phyloP scores from a whole-genome alignment of 1,140 invertebrate genomes.

The Ladona fulva region DNA sequence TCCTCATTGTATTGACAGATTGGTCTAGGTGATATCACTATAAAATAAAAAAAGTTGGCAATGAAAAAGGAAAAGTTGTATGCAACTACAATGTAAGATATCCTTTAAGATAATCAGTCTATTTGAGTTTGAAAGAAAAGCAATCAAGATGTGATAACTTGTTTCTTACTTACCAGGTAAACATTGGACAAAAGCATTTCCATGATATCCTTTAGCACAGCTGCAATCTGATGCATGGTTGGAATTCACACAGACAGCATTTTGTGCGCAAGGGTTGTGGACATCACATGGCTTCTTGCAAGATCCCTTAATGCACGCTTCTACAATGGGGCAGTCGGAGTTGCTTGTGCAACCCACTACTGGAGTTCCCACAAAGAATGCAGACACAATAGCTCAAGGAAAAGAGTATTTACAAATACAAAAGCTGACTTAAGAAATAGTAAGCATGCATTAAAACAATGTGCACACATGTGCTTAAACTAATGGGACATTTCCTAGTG shows the following conservation, averaged over 20 bases:
- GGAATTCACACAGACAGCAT: conserved; percentile 80
- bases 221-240: conserved; percentile 77
- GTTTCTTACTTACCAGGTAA: conserved; percentile 50
- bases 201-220: conserved; percentile 73
- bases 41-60: conserved; percentile 28
- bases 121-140: not conserved
- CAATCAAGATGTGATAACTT: conserved; percentile 13
- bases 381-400: conserved; percentile 38
- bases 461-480: conserved; percentile 23
- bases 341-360: conserved; percentile 71
- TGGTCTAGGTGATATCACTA: conserved; percentile 53
- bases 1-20: conserved; percentile 85
- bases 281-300: conserved; percentile 75
- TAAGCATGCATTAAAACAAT: not conserved
- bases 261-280: conserved; percentile 68
- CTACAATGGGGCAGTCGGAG: conserved; percentile 66
- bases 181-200: conserved; percentile 73
- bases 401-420: conserved; percentile 32
- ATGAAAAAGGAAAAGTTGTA: not conserved
- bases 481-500: conserved; percentile 16
- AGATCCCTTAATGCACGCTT: conserved; percentile 69
- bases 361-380: conserved; percentile 37
- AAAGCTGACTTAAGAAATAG: conserved; percentile 21
- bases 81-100: not conserved
- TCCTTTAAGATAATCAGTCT: not conserved